phyloP scores from a whole-genome alignment of 1,140 invertebrate genomes.

The Atta texana region DNA sequence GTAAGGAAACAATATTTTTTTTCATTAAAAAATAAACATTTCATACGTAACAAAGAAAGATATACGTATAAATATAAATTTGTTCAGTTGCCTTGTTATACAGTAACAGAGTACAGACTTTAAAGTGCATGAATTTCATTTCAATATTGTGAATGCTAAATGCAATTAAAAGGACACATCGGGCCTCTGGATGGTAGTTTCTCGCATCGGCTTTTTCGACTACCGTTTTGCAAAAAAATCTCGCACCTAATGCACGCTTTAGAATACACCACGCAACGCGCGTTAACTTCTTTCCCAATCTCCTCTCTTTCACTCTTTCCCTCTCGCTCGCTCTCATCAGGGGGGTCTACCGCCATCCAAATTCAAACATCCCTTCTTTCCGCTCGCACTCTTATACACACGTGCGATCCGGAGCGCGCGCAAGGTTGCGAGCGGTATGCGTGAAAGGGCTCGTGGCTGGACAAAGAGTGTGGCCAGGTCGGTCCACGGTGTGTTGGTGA shows the following conservation, averaged over 20 bases:
- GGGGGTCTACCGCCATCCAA: constrained; percentile 73
- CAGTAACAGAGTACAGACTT: not conserved
- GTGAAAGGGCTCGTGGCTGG: constrained; percentile 75
- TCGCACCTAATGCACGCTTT: constrained; percentile 68
- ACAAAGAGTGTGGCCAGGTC: constrained; percentile 76
- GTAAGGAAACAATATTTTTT: too few relatives aligned
- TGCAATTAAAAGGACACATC: constrained; percentile 55
- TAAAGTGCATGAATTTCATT: constrained; percentile 14
- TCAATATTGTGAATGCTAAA: constrained; percentile 33
- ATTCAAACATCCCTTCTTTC: constrained; percentile 72
- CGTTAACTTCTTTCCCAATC: constrained; percentile 58
- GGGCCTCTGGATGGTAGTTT: constrained; percentile 45
- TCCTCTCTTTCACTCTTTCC: constrained; percentile 9
- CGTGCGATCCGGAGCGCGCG: constrained; percentile 50
- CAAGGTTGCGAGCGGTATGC: constrained; percentile 57
- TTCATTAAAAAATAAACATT: not conserved
- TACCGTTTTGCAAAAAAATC: constrained; percentile 60
- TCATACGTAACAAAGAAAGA: not conserved
- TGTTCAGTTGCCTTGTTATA: not conserved
- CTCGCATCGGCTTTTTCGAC: constrained; percentile 68
- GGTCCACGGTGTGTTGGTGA: constrained; percentile 74
- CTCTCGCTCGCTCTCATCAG: constrained; percentile 47
- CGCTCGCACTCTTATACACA: constrained; percentile 69
- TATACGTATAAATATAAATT: not conserved
- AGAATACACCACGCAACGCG: constrained; percentile 74